These are phyloP conservation scores for Portevinia maculata DNA, from an alignment of 2,888 invertebrate species.

Conservation along the genomic window DNA sequence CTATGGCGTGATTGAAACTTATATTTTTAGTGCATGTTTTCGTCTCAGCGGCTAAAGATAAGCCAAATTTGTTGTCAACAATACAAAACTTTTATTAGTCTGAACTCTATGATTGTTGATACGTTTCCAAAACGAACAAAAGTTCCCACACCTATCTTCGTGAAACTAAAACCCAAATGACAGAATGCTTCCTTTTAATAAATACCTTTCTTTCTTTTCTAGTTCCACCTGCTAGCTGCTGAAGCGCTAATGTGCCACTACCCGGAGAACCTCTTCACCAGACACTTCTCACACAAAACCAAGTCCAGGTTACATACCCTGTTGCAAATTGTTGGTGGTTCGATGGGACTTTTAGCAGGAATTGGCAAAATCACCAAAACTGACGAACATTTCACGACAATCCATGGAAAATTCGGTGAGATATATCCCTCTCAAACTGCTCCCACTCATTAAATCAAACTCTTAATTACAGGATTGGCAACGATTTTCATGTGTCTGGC, in stretches of 20 bases:
- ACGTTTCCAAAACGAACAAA: no score
- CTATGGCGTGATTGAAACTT: no score
- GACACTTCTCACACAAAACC: slow-evolving; percentile 79
- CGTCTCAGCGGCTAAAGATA: not conserved
- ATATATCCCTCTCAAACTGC: not conserved
- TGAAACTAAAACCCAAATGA: no score
- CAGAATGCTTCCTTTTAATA: not conserved
- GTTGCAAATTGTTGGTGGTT: slow-evolving; percentile 79
- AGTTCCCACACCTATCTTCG: no score
- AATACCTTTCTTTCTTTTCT: slow-evolving; percentile 1
- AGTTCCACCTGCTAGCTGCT: slow-evolving; percentile 81
- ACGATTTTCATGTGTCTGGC: slow-evolving; percentile 78
- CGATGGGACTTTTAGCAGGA: slow-evolving; percentile 79
- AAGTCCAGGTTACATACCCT: slow-evolving; percentile 80
- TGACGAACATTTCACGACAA: slow-evolving; percentile 79
- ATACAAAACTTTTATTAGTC: no score
- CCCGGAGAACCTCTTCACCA: slow-evolving; percentile 79
- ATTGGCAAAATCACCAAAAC: slow-evolving; percentile 79
- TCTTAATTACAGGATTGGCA: slow-evolving; percentile 76
- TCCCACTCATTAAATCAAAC: slow-evolving; percentile 5
- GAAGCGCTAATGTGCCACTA: slow-evolving; percentile 81
- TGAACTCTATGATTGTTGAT: no score
- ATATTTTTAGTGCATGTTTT: slow-evolving; percentile 17
- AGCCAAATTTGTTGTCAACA: not conserved
- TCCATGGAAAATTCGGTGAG: slow-evolving; percentile 80